A percentile compares a stretch with the other conserved stretches of the same genome.
phyloP scores from a whole-genome alignment of 37 sponge, comb jelly and placozoan genomes.

The Trichoplax adhaerens region DNA sequence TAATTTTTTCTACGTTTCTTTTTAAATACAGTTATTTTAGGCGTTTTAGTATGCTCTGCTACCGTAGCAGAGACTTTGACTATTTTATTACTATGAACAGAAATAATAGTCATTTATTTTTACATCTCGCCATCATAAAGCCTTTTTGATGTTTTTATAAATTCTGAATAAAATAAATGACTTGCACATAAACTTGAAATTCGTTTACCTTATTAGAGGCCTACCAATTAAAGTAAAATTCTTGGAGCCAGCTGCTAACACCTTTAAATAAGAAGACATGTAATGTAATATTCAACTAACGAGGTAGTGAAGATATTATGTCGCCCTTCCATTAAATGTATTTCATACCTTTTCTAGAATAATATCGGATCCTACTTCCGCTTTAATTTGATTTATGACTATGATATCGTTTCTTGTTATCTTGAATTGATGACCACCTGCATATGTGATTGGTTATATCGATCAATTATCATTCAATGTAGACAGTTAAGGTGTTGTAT shows the following conservation, averaged over 20 bases:
- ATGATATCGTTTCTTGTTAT: constrained; percentile 53
- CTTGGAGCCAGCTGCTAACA: background rate
- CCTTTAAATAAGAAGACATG: background rate
- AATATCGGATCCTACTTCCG: constrained; percentile 46
- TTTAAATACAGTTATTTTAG: constrained; percentile 68
- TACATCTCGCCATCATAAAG: too few relatives aligned
- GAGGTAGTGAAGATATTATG: too few relatives aligned
- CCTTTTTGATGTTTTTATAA: too few relatives aligned
- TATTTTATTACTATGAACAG: constrained; percentile 22
- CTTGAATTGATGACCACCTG: constrained; percentile 74
- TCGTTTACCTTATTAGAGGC: constrained; percentile 41
- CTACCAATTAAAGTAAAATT: constrained; percentile 51
- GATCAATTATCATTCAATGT: background rate
- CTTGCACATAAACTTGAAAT: background rate
- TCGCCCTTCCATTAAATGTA: background rate
- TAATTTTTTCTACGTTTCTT: constrained; percentile 83
- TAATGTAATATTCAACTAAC: too few relatives aligned
- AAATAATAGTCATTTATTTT: too few relatives aligned
- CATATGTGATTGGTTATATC: background rate
- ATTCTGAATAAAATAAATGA: too few relatives aligned
- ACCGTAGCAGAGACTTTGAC: constrained; percentile 56
- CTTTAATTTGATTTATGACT: constrained; percentile 39
- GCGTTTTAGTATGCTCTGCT: constrained; percentile 40
- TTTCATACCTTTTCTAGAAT: constrained; percentile 39
- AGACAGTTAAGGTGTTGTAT: background rate